phyloP scores from a whole-genome alignment of 2,888 invertebrate genomes.

The Epinotia bilunana region DNA sequence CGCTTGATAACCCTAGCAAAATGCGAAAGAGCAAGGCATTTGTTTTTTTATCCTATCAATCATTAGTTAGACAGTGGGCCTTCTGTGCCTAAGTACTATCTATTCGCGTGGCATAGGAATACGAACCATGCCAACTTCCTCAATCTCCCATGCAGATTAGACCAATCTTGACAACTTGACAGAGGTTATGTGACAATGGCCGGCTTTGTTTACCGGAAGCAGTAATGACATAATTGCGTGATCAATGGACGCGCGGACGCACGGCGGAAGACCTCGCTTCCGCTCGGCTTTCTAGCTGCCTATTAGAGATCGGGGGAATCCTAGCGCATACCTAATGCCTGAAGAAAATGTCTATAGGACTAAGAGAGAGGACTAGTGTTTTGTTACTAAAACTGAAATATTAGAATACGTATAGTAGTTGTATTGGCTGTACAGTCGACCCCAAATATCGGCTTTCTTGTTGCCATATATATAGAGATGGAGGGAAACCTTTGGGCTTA shows the following conservation, averaged over 20 bases:
- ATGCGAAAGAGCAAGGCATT: too few species aligned
- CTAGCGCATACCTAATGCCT: background rate
- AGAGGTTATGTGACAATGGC: conserved; percentile 17
- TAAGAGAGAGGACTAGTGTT: too few species aligned
- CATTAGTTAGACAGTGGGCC: too few species aligned
- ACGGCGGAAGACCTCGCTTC: conserved; percentile 11
- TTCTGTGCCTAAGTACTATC: too few species aligned
- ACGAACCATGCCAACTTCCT: conserved; percentile 2
- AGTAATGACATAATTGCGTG: conserved; percentile 22
- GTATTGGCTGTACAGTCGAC: too few species aligned
- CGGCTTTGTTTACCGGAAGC: conserved; percentile 26
- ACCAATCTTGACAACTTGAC: background rate
- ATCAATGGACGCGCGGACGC: conserved; percentile 6
- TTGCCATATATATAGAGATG: too few species aligned
- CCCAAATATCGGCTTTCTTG: too few species aligned
- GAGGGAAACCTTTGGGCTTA: too few species aligned
- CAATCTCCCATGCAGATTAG: conserved; percentile 8
- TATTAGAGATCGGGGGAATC: conserved; percentile 3
- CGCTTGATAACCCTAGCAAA: too few species aligned
- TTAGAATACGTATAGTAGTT: too few species aligned
- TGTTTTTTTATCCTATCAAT: too few species aligned
- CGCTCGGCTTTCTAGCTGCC: conserved; percentile 23
- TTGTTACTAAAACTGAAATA: too few species aligned
- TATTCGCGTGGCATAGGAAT: background rate
- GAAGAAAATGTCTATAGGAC: background rate